Conservation (phyloP, 30 jellyfish, hydroid and myxozoan genomes). For the Turritopsis dohrnii region DNA sequence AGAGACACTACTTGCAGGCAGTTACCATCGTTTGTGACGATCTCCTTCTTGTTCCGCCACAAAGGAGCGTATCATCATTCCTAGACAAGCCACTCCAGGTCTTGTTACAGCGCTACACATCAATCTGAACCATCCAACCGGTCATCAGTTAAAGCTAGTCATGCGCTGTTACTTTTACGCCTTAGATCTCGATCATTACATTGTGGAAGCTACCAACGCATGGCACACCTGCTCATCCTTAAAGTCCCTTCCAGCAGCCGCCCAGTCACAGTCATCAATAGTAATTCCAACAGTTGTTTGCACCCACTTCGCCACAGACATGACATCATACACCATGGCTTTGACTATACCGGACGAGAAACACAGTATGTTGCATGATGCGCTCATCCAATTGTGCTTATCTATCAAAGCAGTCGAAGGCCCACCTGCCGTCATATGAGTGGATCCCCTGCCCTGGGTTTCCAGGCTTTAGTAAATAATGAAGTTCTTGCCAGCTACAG, state of each 20-base stretch:
- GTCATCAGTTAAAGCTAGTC: conserved; percentile 26
- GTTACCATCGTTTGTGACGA: conserved; percentile 6
- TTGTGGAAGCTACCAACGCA: background rate
- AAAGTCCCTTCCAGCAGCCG: conserved; percentile 2
- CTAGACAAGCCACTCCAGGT: conserved; percentile 34
- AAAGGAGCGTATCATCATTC: conserved; percentile 26
- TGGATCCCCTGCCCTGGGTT: conserved; percentile 50
- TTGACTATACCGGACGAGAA: conserved; percentile 1
- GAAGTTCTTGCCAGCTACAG: conserved; percentile 6
- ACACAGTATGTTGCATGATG: conserved; percentile 25
- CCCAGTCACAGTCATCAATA: conserved; percentile 1
- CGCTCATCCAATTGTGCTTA: conserved; percentile 8
- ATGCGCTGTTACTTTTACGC: conserved; percentile 35
- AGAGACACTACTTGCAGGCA: background rate
- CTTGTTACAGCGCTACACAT: conserved; percentile 51
- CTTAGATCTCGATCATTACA: conserved; percentile 30
- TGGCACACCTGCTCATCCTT: conserved; percentile 38
- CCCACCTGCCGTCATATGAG: conserved; percentile 31
- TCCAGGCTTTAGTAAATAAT: conserved; percentile 13
- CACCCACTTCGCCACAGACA: conserved; percentile 38
- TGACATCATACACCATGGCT: conserved; percentile 29
- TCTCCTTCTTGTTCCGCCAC: conserved; percentile 10
- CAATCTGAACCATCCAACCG: conserved; percentile 32
- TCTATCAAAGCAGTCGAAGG: conserved; percentile 21
- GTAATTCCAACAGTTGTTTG: conserved; percentile 36